Evolutionary conservation across 2,113 vertebrate genomes (phyloP).

Genomic region (Terrapene triunguis): DNA sequence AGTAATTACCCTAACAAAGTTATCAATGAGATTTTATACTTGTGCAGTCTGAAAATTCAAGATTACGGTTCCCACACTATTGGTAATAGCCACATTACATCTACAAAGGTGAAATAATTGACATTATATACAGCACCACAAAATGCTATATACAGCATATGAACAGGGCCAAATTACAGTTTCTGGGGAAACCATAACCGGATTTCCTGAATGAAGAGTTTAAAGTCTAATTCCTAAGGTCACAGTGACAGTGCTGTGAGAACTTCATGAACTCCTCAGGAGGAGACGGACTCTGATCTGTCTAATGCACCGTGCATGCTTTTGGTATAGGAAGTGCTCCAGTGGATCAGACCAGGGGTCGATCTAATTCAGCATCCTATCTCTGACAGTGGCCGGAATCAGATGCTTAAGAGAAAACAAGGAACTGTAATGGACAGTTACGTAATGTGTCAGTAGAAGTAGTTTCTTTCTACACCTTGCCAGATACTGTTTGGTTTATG

Average conservation of each 20-base stretch:
- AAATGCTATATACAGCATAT: not conserved
- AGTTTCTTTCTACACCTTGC: not conserved
- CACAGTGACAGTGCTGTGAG: not conserved
- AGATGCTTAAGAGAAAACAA: not conserved
- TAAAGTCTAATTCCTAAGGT: not conserved
- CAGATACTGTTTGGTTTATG: not conserved
- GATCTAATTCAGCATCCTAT: accelerated
- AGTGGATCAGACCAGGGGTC: not conserved
- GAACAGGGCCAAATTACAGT: not conserved
- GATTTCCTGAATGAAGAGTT: not conserved
- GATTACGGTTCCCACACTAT: not conserved
- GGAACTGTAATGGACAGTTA: not conserved
- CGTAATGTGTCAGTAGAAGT: not conserved
- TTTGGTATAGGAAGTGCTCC: not conserved
- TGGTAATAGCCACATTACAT: not conserved
- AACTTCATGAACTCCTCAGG: accelerated
- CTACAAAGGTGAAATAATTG: not conserved
- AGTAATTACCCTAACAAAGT: not conserved
- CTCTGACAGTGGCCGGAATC: accelerated
- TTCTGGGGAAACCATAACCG: not conserved
- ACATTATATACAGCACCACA: not conserved
- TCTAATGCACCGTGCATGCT: not conserved
- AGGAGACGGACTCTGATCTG: not conserved
- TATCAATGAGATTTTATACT: not conserved
- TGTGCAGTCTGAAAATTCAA: accelerated